These are phyloP conservation scores for Ormia ochracea DNA, from an alignment of 2,888 invertebrate species.

Conservation along the genomic window DNA sequence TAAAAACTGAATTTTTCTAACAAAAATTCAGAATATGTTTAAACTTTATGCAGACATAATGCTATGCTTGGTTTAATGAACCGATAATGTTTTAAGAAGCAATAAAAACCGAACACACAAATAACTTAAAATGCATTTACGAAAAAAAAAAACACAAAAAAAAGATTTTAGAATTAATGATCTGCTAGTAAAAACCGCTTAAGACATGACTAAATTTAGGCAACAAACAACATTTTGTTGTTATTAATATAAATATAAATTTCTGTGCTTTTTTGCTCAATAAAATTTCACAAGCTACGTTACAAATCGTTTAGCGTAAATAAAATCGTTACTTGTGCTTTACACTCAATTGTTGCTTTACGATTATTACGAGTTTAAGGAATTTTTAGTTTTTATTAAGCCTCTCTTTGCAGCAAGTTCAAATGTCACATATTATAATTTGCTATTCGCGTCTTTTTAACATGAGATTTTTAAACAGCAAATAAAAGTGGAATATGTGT, in stretches of 20 bases:
- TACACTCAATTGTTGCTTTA: not conserved
- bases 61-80: not conserved
- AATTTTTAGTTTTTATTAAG: not conserved
- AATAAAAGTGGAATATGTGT: not conserved
- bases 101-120: not conserved
- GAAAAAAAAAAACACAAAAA: no score
- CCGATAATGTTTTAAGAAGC: not conserved
- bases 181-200: not conserved
- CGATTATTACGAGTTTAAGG: not conserved
- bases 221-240: not conserved
- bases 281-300: not conserved
- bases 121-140: not conserved
- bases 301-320: not conserved
- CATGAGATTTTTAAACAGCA: not conserved
- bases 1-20: not conserved
- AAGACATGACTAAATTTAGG: not conserved
- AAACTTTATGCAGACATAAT: not conserved
- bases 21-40: conserved; percentile 11
- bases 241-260: not conserved
- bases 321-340: not conserved
- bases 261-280: no score
- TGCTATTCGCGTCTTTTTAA: not conserved
- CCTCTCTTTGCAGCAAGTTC: not conserved
- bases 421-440: not conserved
- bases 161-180: not conserved